Percentiles rank a stretch among this genome's conserved stretches.
phyloP scores from a whole-genome alignment of 2,888 invertebrate species.

The Cephonodes hylas region DNA sequence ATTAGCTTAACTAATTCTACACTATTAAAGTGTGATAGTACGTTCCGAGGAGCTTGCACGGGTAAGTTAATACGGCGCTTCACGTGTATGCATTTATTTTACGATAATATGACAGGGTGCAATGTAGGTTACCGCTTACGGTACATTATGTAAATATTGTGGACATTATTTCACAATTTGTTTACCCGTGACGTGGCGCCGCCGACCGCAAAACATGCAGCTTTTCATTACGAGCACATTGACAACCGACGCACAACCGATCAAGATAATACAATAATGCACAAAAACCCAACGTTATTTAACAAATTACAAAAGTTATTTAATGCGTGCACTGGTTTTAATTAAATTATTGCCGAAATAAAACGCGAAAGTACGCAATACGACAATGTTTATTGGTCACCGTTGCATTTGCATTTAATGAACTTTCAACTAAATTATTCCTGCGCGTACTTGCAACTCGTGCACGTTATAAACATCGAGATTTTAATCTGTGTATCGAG shows the following conservation, averaged over 20 bases:
- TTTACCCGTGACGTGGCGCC: slow-evolving; percentile 44
- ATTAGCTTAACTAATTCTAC: background rate
- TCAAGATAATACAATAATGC: slow-evolving; percentile 56
- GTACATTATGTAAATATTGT: slow-evolving; percentile 53
- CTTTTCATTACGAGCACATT: slow-evolving; percentile 61
- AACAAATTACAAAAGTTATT: slow-evolving; percentile 39
- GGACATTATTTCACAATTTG: slow-evolving; percentile 55
- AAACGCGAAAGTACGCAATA: background rate
- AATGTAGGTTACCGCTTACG: slow-evolving; percentile 45
- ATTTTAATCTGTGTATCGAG: background rate
- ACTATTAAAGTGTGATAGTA: background rate
- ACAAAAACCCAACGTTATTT: slow-evolving; percentile 44
- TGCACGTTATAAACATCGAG: background rate
- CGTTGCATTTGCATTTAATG: background rate
- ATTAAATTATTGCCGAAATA: slow-evolving; percentile 30
- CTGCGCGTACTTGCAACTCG: background rate
- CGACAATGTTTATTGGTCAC: background rate
- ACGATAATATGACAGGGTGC: slow-evolving; percentile 31
- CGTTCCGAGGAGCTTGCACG: slow-evolving; percentile 9
- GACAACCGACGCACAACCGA: slow-evolving; percentile 57
- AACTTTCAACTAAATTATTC: background rate
- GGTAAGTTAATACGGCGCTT: slow-evolving; percentile 16
- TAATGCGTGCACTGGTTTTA: slow-evolving; percentile 26
- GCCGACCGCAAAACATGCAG: slow-evolving; percentile 35
- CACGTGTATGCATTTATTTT: slow-evolving; percentile 13